Conservation (phyloP, 2,113 vertebrate species). For the Capreolus pygargus region DNA sequence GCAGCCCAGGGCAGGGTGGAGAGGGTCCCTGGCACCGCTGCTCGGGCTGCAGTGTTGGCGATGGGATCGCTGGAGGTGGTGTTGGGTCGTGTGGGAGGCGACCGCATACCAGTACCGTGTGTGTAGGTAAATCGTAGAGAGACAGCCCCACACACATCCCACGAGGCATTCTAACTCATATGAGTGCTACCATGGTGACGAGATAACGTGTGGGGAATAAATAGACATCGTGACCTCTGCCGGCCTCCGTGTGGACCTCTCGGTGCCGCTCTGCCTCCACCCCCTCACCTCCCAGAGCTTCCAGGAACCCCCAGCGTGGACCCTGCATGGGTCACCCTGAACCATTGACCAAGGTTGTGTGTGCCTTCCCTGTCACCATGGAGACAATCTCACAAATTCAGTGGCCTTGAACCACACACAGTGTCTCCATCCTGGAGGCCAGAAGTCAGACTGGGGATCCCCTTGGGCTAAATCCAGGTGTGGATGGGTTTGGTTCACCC, state of each 20-base stretch:
- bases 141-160: not conserved
- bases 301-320: not conserved
- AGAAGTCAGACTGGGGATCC: not conserved
- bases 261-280: not conserved
- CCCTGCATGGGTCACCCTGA: not conserved
- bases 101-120: not conserved
- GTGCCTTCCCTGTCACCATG: not conserved
- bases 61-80: fast-evolving
- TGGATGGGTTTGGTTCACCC: not conserved
- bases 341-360: too few relatives aligned
- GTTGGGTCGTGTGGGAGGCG: not conserved
- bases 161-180: not conserved
- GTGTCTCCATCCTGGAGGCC: not conserved
- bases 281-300: not conserved
- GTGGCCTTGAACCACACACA: not conserved
- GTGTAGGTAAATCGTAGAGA: slow-evolving; percentile 28
- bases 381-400: not conserved
- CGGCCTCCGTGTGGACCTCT: not conserved
- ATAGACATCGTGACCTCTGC: slow-evolving; percentile 61
- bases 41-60: fast-evolving
- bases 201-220: slow-evolving; percentile 79
- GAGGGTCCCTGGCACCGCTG: fast-evolving
- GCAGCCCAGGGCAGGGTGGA: not conserved
- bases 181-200: slow-evolving; percentile 18
- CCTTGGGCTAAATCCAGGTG: not conserved